Conservation (phyloP, 1,140 invertebrate genomes). For the Panulirus ornatus region DNA sequence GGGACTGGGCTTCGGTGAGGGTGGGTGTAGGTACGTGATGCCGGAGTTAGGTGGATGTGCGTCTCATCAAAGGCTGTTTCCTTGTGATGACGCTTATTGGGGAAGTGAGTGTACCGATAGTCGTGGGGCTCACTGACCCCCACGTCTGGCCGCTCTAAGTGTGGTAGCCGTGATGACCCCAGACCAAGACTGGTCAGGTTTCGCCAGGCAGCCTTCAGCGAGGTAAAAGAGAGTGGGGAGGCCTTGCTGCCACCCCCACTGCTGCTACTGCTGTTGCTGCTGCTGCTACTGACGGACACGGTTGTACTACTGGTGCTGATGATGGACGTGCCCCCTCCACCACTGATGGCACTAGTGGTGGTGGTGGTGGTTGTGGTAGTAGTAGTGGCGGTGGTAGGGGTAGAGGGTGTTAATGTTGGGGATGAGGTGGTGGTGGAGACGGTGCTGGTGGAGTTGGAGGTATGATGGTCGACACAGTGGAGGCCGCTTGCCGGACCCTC, state of each 20-base stretch:
- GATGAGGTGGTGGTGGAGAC: background rate
- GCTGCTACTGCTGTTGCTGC: slow-evolving; percentile 26
- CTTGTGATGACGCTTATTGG: slow-evolving; percentile 68
- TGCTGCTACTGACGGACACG: background rate
- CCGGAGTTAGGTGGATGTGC: slow-evolving; percentile 77
- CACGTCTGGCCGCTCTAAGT: slow-evolving; percentile 69
- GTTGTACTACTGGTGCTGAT: slow-evolving; percentile 22
- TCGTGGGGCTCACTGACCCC: slow-evolving; percentile 73
- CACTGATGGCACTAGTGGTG: slow-evolving; percentile 31
- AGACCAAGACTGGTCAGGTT: slow-evolving; percentile 65
- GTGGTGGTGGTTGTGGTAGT: slow-evolving; percentile 31
- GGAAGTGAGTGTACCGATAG: slow-evolving; percentile 77
- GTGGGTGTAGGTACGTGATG: slow-evolving; percentile 76
- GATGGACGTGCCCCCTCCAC: background rate
- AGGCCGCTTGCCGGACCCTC: slow-evolving; percentile 49
- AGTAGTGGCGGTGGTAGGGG: slow-evolving; percentile 33
- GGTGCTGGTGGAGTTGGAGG: slow-evolving; percentile 22
- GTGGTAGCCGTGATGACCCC: slow-evolving; percentile 68
- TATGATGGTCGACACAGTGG: slow-evolving; percentile 44
- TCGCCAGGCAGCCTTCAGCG: slow-evolving; percentile 74
- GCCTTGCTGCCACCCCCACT: slow-evolving; percentile 46
- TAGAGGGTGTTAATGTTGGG: background rate
- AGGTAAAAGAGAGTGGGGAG: slow-evolving; percentile 71
- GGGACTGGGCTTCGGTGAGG: slow-evolving; percentile 75
- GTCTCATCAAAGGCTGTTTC: slow-evolving; percentile 76